Conservation (phyloP, 2,113 vertebrate species). For the Anser brachyrhynchus region DNA sequence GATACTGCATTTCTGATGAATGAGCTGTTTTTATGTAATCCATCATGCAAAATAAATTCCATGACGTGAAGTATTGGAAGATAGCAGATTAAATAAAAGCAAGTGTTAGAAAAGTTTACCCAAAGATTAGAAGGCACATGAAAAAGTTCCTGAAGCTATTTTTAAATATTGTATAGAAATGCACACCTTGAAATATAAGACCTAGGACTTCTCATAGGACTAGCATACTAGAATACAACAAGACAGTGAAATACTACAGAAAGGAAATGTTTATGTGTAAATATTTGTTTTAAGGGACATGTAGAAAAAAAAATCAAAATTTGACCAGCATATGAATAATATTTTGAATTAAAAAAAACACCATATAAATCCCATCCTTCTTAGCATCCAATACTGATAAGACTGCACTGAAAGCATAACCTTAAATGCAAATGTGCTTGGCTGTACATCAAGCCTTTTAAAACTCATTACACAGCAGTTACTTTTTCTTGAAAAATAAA, state of each 20-base stretch:
- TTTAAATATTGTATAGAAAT: neutral
- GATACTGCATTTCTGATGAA: neutral
- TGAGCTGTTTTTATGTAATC: neutral
- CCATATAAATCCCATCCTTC: neutral
- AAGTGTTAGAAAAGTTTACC: neutral
- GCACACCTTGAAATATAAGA: neutral
- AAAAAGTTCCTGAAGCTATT: neutral
- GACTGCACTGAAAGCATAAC: neutral
- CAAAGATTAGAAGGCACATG: neutral
- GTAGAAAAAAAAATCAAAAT: neutral
- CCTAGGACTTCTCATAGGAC: neutral
- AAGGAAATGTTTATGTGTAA: neutral
- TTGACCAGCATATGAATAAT: neutral
- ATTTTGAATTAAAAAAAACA: neutral
- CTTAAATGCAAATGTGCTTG: neutral
- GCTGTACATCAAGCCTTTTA: neutral
- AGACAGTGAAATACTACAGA: neutral
- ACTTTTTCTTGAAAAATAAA: neutral
- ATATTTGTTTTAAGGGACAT: neutral
- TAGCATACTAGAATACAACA: neutral
- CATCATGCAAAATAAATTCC: neutral
- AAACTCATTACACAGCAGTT: neutral
- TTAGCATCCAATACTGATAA: neutral
- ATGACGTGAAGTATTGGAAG: neutral
- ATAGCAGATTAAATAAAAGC: neutral